A percentile compares a stretch with the other conserved stretches of the same genome.
phyloP scores from a whole-genome alignment of 2,797 vertebrate species.

The Galago senegalensis region DNA sequence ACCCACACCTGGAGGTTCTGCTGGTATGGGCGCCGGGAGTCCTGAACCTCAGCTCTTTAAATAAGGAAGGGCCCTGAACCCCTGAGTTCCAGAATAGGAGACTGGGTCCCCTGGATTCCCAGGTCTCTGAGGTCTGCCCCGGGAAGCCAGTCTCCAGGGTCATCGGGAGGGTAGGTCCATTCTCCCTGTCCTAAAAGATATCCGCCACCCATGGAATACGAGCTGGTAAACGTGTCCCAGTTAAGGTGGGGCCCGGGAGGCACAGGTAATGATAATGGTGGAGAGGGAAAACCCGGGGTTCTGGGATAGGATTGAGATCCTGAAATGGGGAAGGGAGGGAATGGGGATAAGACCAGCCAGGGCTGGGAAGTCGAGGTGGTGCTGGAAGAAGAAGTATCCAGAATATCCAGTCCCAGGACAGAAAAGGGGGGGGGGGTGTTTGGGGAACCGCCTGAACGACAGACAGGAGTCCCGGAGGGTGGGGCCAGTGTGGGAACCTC shows the following conservation, averaged over 20 bases:
- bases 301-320: not conserved
- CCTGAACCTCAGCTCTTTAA: not conserved
- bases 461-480: not conserved
- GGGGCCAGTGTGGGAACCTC: not conserved
- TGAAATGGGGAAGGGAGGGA: not conserved
- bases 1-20: not conserved
- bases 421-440: not conserved
- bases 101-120: not conserved
- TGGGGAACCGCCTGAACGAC: not conserved
- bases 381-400: not conserved
- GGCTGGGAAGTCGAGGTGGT: not conserved
- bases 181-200: not conserved
- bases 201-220: not conserved
- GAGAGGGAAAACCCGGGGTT: not conserved
- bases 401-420: not conserved
- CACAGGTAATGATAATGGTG: not conserved
- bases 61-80: not conserved
- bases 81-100: not conserved
- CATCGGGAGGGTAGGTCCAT: not conserved
- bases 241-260: not conserved
- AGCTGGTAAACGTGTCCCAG: slow-evolving; percentile 14
- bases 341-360: too few relatives aligned
- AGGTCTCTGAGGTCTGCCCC: not conserved
- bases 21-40: not conserved
- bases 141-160: not conserved